These are phyloP conservation scores for Melolontha melolontha DNA, from an alignment of 2,888 invertebrate genomes.

Conservation along the genomic window DNA sequence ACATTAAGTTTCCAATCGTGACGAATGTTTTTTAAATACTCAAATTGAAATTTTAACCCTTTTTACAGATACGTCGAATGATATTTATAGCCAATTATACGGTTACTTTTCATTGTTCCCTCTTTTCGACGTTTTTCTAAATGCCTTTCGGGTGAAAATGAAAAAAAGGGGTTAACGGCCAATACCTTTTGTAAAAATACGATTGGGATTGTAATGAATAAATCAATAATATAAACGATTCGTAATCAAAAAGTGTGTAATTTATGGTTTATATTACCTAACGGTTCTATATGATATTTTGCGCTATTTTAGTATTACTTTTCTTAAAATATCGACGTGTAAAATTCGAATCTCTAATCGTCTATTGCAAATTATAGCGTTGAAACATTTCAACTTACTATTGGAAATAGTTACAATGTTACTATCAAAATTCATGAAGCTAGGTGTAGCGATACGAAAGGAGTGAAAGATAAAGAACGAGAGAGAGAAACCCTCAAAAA, in stretches of 20 bases:
- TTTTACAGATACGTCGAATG: slow-evolving; percentile 45
- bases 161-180: slow-evolving; percentile 26
- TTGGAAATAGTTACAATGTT: too few relatives aligned
- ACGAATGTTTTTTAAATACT: slow-evolving; percentile 42
- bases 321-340: too few relatives aligned
- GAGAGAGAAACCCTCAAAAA: too few relatives aligned
- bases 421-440: too few relatives aligned
- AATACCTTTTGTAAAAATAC: slow-evolving; percentile 14
- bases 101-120: slow-evolving; percentile 35
- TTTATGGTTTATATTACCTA: slow-evolving; percentile 6
- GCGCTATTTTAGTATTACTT: too few relatives aligned
- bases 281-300: neutral
- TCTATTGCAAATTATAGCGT: too few relatives aligned
- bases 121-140: slow-evolving; percentile 13
- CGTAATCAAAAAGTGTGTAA: slow-evolving; percentile 18
- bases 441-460: too few relatives aligned
- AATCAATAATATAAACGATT: slow-evolving; percentile 10
- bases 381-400: too few relatives aligned
- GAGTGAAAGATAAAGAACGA: too few relatives aligned
- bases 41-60: slow-evolving; percentile 41
- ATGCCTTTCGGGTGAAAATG: neutral
- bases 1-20: slow-evolving; percentile 45
- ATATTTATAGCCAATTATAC: slow-evolving; percentile 46
- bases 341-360: too few relatives aligned
- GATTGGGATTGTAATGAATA: slow-evolving; percentile 23